Conservation (phyloP, 2,797 vertebrate genomes). For the Ptychobarbus kaznakovi region DNA sequence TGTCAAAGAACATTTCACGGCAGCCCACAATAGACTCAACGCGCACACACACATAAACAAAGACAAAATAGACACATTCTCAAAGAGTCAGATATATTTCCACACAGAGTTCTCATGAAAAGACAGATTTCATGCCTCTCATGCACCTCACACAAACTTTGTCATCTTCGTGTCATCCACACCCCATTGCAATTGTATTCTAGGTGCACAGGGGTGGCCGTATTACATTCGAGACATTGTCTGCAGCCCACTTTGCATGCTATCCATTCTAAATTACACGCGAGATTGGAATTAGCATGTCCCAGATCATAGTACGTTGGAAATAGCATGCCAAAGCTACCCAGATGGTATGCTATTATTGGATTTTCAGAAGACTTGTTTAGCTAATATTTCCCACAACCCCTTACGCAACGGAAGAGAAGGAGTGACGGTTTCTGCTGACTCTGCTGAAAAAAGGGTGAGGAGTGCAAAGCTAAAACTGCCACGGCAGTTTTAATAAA, state of each 20-base stretch:
- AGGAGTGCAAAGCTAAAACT: background rate
- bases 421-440: background rate
- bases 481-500: background rate
- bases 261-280: constrained; percentile 15
- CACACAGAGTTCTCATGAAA: constrained; percentile 19
- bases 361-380: background rate
- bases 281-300: constrained; percentile 7
- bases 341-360: constrained; percentile 21
- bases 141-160: constrained; percentile 37
- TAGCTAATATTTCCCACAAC: constrained; percentile 10
- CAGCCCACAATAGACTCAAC: constrained; percentile 45
- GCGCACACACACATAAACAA: constrained; percentile 26
- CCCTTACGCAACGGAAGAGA: background rate
- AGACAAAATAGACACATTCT: constrained; percentile 32
- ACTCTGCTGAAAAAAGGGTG: background rate
- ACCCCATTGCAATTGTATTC: background rate
- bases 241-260: background rate
- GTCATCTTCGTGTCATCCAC: constrained; percentile 35
- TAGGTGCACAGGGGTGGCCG: background rate
- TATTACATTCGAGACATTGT: constrained; percentile 8
- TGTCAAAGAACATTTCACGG: constrained; percentile 59
- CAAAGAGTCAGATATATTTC: background rate
- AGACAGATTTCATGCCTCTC: constrained; percentile 31
- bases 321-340: constrained; percentile 17
- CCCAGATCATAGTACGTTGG: constrained; percentile 5